Base-by-base conservation (phyloP, 30 jellyfish, hydroid and myxozoan species). In the Sanderia malayensis region DNA sequence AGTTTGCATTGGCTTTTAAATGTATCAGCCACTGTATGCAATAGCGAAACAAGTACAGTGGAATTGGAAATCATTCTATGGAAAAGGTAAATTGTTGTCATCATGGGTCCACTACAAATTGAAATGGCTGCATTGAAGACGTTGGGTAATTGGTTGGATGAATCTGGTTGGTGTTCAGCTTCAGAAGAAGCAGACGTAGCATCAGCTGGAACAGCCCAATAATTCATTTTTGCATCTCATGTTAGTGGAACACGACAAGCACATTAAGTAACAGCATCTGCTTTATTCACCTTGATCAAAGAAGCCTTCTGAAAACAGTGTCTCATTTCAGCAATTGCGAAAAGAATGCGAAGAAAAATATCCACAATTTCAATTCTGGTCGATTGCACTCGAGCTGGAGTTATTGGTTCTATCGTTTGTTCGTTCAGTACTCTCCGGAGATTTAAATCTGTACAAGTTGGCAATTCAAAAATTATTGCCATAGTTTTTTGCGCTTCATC, bases 11-110 rank as follows among this genome's bases (percentile, higher is more conserved):
- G n/a, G n/a, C n/a, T n/a, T n/a, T n/a, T n/a, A n/a, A n/a, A n/a
- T n/a, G n/a, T n/a, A 69, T 70, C 94, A 81, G 81, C 94, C 94
- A 52, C 61, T 81, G 68, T 81, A 32, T 70, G 86, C 86, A 7
- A 29, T 81, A 25, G 94, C 94, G 19, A 81, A 81, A 23, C 68
- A 65, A 30, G 19, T 79, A n/a, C 86, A 81, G 64, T 69, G 94
- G 94, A 18, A 25, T 18, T 71, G 73, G 71, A 65, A 74, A 1
- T 29, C 15, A 7, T 29, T 8, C 4, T 67, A 33, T 58, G 94
- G 94, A 15, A 81, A 81, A 55, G 63, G 44, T 26, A 57, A 46
- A 47, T 81, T 58, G 87, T 81, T 0, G 55, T 81, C 19, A 52
- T 81, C 73, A 2, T 81, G 20, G 94, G 94, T 17, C 64, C 73